Evolutionary conservation across 2,113 vertebrate genomes (phyloP), one percentile per base, ranked within the genome.

Genomic region (Calonectris borealis): DNA sequence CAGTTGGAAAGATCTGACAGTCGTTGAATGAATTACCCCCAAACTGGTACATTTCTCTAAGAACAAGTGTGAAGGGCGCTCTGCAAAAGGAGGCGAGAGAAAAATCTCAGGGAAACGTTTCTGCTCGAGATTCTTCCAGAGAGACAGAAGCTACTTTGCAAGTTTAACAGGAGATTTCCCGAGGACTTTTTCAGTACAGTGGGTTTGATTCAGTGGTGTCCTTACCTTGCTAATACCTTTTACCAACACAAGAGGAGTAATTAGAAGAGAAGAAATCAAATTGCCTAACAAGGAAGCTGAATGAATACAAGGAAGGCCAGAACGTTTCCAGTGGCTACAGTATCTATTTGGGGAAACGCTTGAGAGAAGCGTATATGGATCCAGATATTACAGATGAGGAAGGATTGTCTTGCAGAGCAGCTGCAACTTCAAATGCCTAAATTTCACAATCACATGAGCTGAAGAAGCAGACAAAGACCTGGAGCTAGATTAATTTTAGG

Each of bases 1-100:
- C 96, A 84, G 58, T 89, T 93, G 88, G 81, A 79, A 64, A 88
- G 88, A 69, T 89, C 78, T 94, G 92, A 90, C 83, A 84, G 94
- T 93, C 82, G 42, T 79, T 94, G 91, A 96, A 82, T 75, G 96
- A 95, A 96, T 96, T 94, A 83, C 36, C 65, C 75, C 94, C 87
- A 86, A 65, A 93, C 75, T 77, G 80, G 93, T 90, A 82, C 88
- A 76, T 72, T 64, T 82, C 81, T 61, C 52, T 68, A 51, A 75
- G 79, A 94, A 65, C 42, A 87, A 87, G 91, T 72, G 93, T 62
- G 90, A 95, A 80, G 80, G 77, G 57, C 57, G 73, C 55, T 46
- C 73, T 70, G 88, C 89, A 86, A 86, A 85, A 80, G 68, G 64
- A 91, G 64, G 82, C 1, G 24, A 94, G 90, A 95, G 80, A 94